phyloP scores from a whole-genome alignment of 2,888 invertebrate genomes.

The Syrista parreyssii region DNA sequence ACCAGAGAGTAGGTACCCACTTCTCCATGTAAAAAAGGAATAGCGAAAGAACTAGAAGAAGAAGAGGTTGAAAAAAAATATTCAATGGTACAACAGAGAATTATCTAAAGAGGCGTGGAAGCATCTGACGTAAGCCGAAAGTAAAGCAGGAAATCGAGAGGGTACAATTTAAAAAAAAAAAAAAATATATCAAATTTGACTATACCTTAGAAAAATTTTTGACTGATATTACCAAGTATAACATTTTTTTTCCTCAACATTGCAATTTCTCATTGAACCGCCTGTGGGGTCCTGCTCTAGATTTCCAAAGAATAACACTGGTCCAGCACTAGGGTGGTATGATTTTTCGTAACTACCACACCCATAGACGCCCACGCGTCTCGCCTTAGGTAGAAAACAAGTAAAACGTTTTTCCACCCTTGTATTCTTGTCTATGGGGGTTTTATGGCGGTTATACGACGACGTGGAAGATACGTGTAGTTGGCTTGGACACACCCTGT shows the following conservation, averaged over 20 bases:
- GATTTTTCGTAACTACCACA: slow-evolving; percentile 28
- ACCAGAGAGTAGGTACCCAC: not conserved
- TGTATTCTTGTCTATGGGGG: slow-evolving; percentile 19
- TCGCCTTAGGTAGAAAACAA: slow-evolving; percentile 24
- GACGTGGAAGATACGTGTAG: slow-evolving; percentile 22
- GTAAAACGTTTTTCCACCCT: slow-evolving; percentile 34
- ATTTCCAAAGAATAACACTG: not conserved
- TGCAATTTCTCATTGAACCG: not conserved
- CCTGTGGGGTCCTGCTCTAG: not conserved
- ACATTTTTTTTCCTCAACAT: not conserved
- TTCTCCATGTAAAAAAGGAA: slow-evolving; percentile 9
- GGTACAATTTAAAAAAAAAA: slow-evolving; percentile 31
- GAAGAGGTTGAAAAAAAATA: slow-evolving; percentile 32
- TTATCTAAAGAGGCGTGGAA: slow-evolving; percentile 16
- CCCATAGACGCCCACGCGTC: slow-evolving; percentile 33
- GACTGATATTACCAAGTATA: not conserved
- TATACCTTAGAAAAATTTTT: not conserved
- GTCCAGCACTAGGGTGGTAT: not conserved
- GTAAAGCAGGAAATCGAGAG: slow-evolving; percentile 56
- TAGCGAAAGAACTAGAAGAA: slow-evolving; percentile 5
- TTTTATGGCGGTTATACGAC: slow-evolving; percentile 35
- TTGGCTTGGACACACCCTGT: slow-evolving; percentile 48
- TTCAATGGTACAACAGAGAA: slow-evolving; percentile 26
- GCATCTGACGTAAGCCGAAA: slow-evolving; percentile 42
- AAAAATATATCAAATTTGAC: not conserved